Evolutionary conservation across 2,113 vertebrate species (phyloP).

Genomic region (Crotalus helleri): DNA sequence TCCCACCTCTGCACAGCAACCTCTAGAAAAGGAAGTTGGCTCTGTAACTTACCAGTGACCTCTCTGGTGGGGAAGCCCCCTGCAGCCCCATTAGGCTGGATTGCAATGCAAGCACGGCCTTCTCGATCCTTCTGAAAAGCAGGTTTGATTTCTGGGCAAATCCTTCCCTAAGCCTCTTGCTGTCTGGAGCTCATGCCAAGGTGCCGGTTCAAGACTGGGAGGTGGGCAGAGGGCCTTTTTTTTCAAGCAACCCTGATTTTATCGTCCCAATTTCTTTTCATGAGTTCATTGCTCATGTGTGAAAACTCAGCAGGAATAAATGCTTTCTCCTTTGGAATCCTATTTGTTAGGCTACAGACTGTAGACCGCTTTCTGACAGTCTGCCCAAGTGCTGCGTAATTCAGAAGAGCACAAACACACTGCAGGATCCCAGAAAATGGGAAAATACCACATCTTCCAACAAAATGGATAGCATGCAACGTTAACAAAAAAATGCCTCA

Average conservation of each 20-base stretch:
- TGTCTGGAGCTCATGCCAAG: not conserved
- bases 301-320: not conserved
- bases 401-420: not conserved
- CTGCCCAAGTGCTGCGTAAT: not conserved
- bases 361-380: not conserved
- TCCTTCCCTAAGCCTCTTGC: not conserved
- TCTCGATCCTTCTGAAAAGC: not conserved
- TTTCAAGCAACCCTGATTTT: not conserved
- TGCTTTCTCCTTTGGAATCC: not conserved
- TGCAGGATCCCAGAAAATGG: not conserved
- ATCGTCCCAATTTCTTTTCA: not conserved
- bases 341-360: not conserved
- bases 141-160: not conserved
- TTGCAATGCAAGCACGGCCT: not conserved
- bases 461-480: not conserved
- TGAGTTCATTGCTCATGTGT: not conserved
- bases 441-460: not conserved
- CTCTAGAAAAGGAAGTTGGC: fast-evolving
- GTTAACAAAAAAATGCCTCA: not conserved
- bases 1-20: fast-evolving
- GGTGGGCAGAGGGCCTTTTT: not conserved
- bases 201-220: not conserved
- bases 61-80: not conserved
- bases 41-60: not conserved
- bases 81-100: not conserved